Conservation (phyloP, 2,888 invertebrate species). For the Neria commutata region DNA sequence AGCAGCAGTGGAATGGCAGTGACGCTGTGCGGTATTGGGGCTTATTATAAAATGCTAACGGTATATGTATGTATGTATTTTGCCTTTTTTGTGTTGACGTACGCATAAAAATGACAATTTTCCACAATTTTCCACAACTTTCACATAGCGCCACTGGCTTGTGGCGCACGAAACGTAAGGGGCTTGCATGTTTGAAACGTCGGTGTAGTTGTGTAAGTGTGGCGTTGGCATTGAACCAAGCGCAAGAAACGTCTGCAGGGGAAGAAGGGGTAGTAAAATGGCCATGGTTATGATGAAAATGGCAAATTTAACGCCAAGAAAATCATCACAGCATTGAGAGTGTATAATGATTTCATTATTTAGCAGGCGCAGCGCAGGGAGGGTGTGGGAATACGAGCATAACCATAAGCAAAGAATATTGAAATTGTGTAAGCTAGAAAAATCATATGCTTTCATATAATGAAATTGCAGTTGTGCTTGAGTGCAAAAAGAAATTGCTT, state of each 20-base stretch:
- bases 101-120: constrained; percentile 25
- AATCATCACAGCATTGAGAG: neutral
- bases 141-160: constrained; percentile 6
- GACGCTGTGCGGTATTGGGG: neutral
- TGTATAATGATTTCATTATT: constrained; percentile 4
- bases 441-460: too few relatives aligned
- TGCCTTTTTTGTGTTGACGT: too few relatives aligned
- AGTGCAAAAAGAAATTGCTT: too few relatives aligned
- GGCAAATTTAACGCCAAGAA: constrained; percentile 3
- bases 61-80: constrained; percentile 8
- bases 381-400: too few relatives aligned
- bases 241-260: neutral
- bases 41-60: neutral
- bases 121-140: constrained; percentile 23
- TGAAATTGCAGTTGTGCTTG: too few relatives aligned
- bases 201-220: too few relatives aligned
- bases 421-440: too few relatives aligned
- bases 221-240: constrained; percentile 2
- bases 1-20: too few relatives aligned
- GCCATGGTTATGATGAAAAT: too few relatives aligned
- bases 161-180: neutral
- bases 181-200: constrained; percentile 3
- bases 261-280: neutral
- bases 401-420: too few relatives aligned
- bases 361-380: neutral